Conservation (phyloP, 2,888 invertebrate species). For the Desoria tigrina region DNA sequence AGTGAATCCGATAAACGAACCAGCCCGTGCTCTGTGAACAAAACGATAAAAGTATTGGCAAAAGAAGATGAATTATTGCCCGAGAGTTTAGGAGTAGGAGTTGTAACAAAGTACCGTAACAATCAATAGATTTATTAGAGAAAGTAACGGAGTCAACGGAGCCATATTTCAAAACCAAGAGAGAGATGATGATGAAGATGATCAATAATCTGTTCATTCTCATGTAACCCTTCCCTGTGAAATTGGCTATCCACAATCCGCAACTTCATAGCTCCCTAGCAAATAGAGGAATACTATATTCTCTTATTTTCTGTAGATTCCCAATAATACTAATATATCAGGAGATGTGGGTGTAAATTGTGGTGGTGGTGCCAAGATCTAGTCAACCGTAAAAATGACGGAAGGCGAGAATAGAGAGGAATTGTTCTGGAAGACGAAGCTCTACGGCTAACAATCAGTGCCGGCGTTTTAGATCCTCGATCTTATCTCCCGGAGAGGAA, state of each 20-base stretch:
- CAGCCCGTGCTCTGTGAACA: slow-evolving; percentile 7
- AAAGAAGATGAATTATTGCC: neutral
- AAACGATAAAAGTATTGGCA: neutral
- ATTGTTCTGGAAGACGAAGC: neutral
- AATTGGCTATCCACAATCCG: neutral
- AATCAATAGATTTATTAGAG: slow-evolving; percentile 16
- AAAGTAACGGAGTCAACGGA: slow-evolving; percentile 4
- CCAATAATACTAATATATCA: no score
- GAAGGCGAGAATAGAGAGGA: neutral
- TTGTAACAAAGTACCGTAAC: neutral
- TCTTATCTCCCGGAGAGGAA: neutral
- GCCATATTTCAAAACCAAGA: slow-evolving; percentile 15
- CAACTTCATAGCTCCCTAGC: no score
- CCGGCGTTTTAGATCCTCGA: neutral
- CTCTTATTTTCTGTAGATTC: no score
- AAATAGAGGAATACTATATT: no score
- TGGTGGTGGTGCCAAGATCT: neutral
- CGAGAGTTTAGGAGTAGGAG: neutral
- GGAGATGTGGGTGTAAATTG: no score
- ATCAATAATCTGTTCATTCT: slow-evolving; percentile 17
- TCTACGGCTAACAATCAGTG: neutral
- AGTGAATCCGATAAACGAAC: no score
- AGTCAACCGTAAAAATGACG: slow-evolving; percentile 8
- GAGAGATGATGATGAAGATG: neutral
- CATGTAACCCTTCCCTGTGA: neutral